Conservation (phyloP, 1,140 invertebrate genomes). For the Polypedilum pembai region DNA sequence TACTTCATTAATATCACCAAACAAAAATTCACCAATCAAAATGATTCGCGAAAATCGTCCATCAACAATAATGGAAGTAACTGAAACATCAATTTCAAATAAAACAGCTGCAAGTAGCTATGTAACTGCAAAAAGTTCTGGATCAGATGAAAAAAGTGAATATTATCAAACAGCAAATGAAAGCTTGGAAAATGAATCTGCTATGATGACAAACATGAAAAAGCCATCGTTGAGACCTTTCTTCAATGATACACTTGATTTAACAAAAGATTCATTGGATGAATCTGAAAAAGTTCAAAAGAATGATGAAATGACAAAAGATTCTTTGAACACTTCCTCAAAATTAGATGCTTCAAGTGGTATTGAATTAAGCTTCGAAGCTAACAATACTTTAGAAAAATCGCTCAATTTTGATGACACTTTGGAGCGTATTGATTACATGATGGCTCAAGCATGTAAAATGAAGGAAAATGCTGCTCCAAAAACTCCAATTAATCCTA, state of each 20-base stretch:
- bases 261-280: background rate
- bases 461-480: conserved; percentile 32
- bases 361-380: background rate
- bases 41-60: background rate
- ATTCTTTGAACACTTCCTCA: background rate
- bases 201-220: background rate
- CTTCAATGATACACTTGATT: background rate
- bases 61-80: background rate
- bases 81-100: background rate
- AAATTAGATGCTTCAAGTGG: background rate
- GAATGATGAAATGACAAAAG: background rate
- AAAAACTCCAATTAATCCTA: background rate
- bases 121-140: background rate
- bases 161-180: conserved; percentile 16
- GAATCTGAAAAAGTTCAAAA: background rate
- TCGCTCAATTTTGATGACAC: conserved; percentile 43
- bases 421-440: conserved; percentile 44
- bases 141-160: background rate
- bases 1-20: background rate
- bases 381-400: conserved; percentile 17
- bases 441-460: conserved; percentile 41
- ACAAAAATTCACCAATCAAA: background rate
- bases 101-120: background rate
- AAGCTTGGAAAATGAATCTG: background rate
- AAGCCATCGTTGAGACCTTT: background rate